A percentile compares a stretch with the other conserved stretches of the same genome.
phyloP scores from a whole-genome alignment of 2,113 vertebrate genomes.

The Antechinus stuartii region DNA sequence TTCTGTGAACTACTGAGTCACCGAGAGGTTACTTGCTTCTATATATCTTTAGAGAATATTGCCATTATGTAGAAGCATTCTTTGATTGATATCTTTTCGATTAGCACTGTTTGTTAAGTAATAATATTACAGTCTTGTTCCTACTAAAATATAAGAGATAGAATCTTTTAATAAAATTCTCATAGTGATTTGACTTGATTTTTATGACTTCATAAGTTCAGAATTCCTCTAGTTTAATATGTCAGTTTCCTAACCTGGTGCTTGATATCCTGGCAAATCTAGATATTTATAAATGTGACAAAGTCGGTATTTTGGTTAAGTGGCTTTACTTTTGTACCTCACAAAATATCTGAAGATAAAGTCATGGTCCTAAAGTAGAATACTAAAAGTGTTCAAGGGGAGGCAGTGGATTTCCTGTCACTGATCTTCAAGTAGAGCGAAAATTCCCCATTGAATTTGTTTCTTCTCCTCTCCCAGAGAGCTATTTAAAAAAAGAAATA shows the following conservation, averaged over 20 bases:
- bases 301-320: neutral
- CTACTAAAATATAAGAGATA: neutral
- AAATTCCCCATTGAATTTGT: slow-evolving; percentile 2
- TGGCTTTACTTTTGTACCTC: neutral
- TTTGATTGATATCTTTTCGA: too few relatives aligned
- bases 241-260: neutral
- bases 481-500: neutral
- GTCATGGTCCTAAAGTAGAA: neutral
- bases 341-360: neutral
- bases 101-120: too few relatives aligned
- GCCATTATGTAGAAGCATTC: too few relatives aligned
- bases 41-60: too few relatives aligned
- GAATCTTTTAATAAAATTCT: neutral
- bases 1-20: neutral
- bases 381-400: neutral
- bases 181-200: neutral
- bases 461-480: neutral
- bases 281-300: neutral
- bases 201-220: neutral
- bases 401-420: neutral
- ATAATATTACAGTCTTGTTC: neutral
- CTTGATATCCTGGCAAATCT: neutral
- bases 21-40: neutral
- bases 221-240: neutral
- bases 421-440: neutral